phyloP scores from a whole-genome alignment of 2,113 vertebrate genomes.

The Globicephala melas region DNA sequence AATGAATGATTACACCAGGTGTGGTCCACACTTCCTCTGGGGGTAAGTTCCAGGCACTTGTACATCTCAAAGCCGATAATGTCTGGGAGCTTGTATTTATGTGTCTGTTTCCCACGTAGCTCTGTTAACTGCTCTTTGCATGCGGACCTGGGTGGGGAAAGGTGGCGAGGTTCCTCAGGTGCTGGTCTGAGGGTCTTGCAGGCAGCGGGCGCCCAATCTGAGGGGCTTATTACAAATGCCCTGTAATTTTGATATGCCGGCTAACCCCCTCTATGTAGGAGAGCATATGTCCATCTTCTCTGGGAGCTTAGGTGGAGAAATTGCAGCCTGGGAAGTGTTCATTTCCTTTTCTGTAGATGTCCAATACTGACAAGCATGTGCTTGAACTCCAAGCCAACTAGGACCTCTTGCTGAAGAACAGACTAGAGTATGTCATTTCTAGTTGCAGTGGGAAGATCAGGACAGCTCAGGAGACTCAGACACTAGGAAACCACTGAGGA shows the following conservation, averaged over 20 bases:
- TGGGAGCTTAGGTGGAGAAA: constrained; percentile 21
- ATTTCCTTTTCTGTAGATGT: constrained; percentile 43
- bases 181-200: background rate
- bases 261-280: constrained; percentile 19
- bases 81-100: background rate
- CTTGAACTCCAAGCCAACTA: constrained; percentile 24
- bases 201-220: constrained; percentile 1
- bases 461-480: background rate
- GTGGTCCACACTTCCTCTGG: background rate
- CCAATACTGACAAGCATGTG: background rate
- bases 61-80: background rate
- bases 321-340: background rate
- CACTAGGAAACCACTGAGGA: background rate
- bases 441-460: background rate
- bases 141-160: too few species aligned
- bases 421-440: background rate
- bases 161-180: background rate
- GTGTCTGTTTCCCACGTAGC: background rate
- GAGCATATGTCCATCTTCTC: background rate
- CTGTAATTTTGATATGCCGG: background rate
- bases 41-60: background rate
- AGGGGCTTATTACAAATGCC: background rate
- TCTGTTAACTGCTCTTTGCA: background rate
- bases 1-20: background rate
- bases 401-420: constrained; percentile 42